Evolutionary conservation across 2,888 invertebrate genomes (phyloP), one percentile per base, ranked within the genome.

Genomic region (Andrena fulva): DNA sequence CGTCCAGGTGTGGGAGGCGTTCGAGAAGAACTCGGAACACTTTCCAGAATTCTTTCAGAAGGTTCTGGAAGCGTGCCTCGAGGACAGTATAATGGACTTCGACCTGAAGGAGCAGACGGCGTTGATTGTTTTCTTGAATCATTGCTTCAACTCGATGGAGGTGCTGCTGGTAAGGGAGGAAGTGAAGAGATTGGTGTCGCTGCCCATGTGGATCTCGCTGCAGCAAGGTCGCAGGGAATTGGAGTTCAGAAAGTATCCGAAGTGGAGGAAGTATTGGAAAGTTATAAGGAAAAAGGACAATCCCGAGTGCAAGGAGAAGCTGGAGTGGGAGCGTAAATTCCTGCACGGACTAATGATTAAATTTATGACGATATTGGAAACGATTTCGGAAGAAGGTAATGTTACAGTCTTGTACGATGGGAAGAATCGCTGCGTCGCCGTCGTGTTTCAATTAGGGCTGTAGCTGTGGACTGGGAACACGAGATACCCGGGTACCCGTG

Each of bases 131-230:
- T 99, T 99, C 93, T 95, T 99, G 2, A 99, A 98, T 94, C 98
- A 99, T 93, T 98, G 99, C 92, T 99, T 99, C 92, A 99, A 99
- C 91, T 99, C 99, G 89, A 97, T 99, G 97, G 99, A 99, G 95
- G 97, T 99, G 72, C 97, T 97, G 89, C 94, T 99, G 60, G 98
- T 99, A 77, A 95, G 99, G 56, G 97, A 98, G 89, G 98, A 99
- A 94, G 97, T 98, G 10, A 98, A 98, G 94, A 95, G 97, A 77
- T 95, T 99, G 5, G 98, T 99, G 0, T 99, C 99, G 95, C 98
- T 99, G 12, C 97, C 98, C 12, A 98, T 99, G 96, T 99, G 99
- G 99, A 95, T 96, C 67, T 97, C 98, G 80, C 94, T 99, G 69
- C 97, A 98, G 90, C 97, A 96, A 94, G 95, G 96, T 54, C 95